These are phyloP conservation scores for Acanthornis magna DNA, from an alignment of 2,797 vertebrate genomes.

Conservation along the genomic window DNA sequence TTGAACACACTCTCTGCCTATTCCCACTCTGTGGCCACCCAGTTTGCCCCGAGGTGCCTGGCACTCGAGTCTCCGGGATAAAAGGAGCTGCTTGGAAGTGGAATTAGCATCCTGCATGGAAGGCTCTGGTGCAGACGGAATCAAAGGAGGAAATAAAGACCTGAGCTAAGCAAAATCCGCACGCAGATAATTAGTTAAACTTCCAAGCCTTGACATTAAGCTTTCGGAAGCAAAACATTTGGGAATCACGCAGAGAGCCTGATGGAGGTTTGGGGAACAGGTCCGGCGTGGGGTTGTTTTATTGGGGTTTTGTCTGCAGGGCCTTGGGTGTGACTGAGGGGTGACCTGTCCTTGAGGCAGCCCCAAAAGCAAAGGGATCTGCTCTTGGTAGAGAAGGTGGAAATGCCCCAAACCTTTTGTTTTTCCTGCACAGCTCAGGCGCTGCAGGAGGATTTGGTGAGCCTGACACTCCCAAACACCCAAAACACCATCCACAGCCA, in stretches of 20 bases:
- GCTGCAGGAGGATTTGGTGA: background rate
- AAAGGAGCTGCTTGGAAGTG: conserved; percentile 6
- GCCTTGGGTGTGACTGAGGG: background rate
- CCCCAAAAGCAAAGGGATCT: background rate
- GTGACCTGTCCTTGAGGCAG: background rate
- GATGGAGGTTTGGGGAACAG: background rate
- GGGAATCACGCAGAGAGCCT: background rate
- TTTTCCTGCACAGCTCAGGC: fast-evolving
- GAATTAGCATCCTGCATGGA: conserved; percentile 31
- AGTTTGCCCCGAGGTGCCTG: conserved; percentile 13
- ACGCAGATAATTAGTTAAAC: background rate
- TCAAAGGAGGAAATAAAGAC: conserved; percentile 38
- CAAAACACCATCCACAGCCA: fast-evolving
- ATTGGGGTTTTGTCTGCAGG: background rate
- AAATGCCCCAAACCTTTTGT: fast-evolving
- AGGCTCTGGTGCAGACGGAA: background rate
- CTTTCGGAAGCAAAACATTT: background rate
- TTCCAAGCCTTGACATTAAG: background rate
- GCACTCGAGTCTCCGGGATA: conserved; percentile 1
- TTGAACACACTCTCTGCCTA: background rate
- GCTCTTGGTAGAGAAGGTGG: background rate
- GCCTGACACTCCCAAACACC: background rate
- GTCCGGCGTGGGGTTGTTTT: background rate
- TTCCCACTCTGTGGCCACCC: conserved; percentile 49
- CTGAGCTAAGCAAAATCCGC: conserved; percentile 47